Conservation (phyloP, 2,113 vertebrate species). For the Rhinogobius similis region DNA sequence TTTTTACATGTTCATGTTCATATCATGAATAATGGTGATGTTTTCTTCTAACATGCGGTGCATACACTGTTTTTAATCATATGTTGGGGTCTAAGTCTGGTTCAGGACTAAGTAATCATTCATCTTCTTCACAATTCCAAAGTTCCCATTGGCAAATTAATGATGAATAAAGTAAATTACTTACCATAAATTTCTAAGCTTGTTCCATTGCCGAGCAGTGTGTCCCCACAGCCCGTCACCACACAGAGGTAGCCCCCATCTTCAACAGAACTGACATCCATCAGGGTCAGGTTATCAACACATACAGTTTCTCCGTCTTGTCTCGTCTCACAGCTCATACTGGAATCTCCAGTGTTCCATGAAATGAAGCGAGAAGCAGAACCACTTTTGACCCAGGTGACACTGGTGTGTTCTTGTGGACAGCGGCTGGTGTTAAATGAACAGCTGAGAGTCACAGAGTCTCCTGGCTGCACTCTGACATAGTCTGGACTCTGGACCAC, state of each 20-base stretch:
- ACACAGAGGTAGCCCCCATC: slow-evolving; percentile 42
- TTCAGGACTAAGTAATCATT: too few species aligned
- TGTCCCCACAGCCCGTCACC: slow-evolving; percentile 42
- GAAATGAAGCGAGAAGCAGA: slow-evolving; percentile 26
- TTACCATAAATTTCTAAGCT: too few species aligned
- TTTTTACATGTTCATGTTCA: too few species aligned
- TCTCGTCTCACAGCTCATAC: slow-evolving; percentile 12
- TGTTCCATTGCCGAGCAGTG: neutral
- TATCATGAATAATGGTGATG: too few species aligned
- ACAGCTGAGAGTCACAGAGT: slow-evolving; percentile 5
- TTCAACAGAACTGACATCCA: slow-evolving; percentile 9
- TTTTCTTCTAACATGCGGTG: too few species aligned
- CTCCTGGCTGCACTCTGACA: neutral
- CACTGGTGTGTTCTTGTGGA: slow-evolving; percentile 1
- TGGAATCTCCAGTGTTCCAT: slow-evolving; percentile 18
- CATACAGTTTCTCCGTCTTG: slow-evolving; percentile 9
- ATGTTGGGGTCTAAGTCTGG: too few species aligned
- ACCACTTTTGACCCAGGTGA: neutral
- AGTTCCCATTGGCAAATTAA: too few species aligned
- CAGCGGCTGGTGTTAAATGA: neutral
- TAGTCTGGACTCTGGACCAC: slow-evolving; percentile 18
- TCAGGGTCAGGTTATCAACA: slow-evolving; percentile 25
- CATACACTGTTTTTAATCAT: too few species aligned
- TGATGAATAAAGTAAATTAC: too few species aligned
- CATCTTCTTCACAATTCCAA: too few species aligned